Evolutionary conservation across 2,113 vertebrate species (phyloP).

Genomic region (Thomomys bottae): DNA sequence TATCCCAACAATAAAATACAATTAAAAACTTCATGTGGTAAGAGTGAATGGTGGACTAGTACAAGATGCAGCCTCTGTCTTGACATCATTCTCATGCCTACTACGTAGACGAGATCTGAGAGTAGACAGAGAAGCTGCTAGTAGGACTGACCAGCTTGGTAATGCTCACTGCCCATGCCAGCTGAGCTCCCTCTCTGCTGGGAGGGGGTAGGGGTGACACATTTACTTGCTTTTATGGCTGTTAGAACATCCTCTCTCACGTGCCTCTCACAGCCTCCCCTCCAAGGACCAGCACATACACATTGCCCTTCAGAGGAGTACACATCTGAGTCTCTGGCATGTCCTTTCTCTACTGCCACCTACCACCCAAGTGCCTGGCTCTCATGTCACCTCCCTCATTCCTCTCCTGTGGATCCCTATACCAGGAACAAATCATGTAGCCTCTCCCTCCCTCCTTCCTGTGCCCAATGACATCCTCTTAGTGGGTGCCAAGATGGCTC

Average conservation of each 20-base stretch:
- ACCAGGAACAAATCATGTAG: background rate
- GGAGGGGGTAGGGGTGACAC: rapidly evolving
- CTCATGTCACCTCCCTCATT: background rate
- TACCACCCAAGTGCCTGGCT: too few species aligned
- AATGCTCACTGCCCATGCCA: background rate
- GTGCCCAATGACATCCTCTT: background rate
- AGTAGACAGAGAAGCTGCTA: background rate
- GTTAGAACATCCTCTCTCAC: background rate
- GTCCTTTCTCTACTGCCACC: background rate
- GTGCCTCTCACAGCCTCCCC: too few species aligned
- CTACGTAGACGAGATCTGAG: background rate
- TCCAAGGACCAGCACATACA: too few species aligned
- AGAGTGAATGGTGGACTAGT: background rate
- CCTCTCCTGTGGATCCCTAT: background rate
- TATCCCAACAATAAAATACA: too few species aligned
- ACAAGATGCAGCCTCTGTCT: background rate
- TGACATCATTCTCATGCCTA: background rate
- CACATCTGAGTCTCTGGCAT: background rate
- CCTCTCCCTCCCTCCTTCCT: background rate
- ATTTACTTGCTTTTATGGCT: too few species aligned
- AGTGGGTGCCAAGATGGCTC: background rate
- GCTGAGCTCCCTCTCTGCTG: too few species aligned
- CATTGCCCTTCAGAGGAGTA: too few species aligned
- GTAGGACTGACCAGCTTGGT: rapidly evolving
- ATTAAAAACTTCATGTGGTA: too few species aligned